These are phyloP conservation scores for Ctenoplectra terminalis DNA, from an alignment of 1,140 invertebrate species.

Conservation along the genomic window DNA sequence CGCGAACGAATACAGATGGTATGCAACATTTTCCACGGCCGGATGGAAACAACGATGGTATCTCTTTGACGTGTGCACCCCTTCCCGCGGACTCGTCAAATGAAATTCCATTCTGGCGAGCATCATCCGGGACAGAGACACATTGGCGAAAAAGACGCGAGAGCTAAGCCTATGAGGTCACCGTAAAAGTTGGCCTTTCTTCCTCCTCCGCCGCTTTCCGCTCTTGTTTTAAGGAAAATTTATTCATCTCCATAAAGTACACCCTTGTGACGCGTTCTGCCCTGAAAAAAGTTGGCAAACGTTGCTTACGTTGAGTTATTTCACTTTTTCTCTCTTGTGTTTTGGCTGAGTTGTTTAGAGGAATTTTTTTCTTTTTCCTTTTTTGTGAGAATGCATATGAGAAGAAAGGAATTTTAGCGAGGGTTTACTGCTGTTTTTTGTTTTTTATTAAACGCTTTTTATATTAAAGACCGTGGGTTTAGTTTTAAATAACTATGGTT, in stretches of 20 bases:
- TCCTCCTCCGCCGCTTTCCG: no score
- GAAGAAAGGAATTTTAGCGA: background rate
- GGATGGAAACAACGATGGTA: slow-evolving; percentile 65
- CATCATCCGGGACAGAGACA: slow-evolving; percentile 24
- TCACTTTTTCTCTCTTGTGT: no score
- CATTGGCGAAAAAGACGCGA: slow-evolving; percentile 29
- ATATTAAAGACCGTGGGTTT: no score
- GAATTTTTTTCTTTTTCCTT: background rate
- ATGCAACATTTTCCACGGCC: slow-evolving; percentile 53
- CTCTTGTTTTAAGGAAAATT: background rate
- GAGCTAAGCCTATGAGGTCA: slow-evolving; percentile 22
- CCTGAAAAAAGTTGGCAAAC: slow-evolving; percentile 15
- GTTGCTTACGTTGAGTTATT: background rate
- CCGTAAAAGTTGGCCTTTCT: slow-evolving; percentile 19
- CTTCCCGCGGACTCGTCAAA: slow-evolving; percentile 40
- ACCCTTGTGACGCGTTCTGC: slow-evolving; percentile 1
- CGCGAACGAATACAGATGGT: slow-evolving; percentile 17
- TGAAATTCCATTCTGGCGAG: slow-evolving; percentile 60
- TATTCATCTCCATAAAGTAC: background rate
- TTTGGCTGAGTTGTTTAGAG: background rate
- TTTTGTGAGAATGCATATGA: no score
- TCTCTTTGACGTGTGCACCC: slow-evolving; percentile 61
- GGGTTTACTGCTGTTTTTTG: no score
- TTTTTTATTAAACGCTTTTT: no score
- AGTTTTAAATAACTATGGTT: no score